These are phyloP conservation scores for Mactra quadrangularis DNA, from an alignment of 1,140 invertebrate species.

Conservation along the genomic window DNA sequence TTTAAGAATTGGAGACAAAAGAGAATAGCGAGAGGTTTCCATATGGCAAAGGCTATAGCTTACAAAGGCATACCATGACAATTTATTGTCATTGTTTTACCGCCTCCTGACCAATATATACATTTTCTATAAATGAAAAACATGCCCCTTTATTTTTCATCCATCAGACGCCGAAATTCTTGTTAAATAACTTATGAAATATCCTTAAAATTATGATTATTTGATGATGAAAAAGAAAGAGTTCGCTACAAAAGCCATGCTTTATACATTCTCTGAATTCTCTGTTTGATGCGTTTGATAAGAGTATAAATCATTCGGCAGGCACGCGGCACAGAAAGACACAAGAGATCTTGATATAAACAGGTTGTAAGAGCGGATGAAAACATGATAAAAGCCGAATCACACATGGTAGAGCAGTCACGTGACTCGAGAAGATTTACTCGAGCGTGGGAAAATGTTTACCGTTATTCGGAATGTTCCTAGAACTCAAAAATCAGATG, in stretches of 20 bases:
- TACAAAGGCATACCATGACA: too few species aligned
- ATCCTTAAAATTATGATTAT: not conserved
- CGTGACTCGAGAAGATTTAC: slow-evolving; percentile 42
- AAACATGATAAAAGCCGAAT: slow-evolving; percentile 54
- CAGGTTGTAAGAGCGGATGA: slow-evolving; percentile 48
- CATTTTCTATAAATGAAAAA: too few species aligned
- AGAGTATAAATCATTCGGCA: slow-evolving; percentile 30
- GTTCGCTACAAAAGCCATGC: slow-evolving; percentile 14
- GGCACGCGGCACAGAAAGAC: not conserved
- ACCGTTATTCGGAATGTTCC: slow-evolving; percentile 46
- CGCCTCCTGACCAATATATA: too few species aligned
- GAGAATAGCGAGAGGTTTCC: too few species aligned
- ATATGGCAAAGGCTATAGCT: too few species aligned
- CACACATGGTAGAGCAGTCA: slow-evolving; percentile 34
- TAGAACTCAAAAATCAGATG: slow-evolving; percentile 17
- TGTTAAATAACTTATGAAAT: not conserved
- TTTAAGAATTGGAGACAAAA: too few species aligned
- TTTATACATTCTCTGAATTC: slow-evolving; percentile 20
- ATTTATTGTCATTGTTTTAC: too few species aligned
- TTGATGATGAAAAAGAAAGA: not conserved
- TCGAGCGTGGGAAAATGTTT: slow-evolving; percentile 45
- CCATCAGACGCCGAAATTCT: slow-evolving; percentile 15
- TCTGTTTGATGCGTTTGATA: slow-evolving; percentile 26
- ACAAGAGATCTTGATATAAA: slow-evolving; percentile 40
- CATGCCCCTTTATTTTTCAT: too few species aligned